Base-by-base conservation (phyloP, 2,888 invertebrate genomes). In the Sinelater perroti region DNA sequence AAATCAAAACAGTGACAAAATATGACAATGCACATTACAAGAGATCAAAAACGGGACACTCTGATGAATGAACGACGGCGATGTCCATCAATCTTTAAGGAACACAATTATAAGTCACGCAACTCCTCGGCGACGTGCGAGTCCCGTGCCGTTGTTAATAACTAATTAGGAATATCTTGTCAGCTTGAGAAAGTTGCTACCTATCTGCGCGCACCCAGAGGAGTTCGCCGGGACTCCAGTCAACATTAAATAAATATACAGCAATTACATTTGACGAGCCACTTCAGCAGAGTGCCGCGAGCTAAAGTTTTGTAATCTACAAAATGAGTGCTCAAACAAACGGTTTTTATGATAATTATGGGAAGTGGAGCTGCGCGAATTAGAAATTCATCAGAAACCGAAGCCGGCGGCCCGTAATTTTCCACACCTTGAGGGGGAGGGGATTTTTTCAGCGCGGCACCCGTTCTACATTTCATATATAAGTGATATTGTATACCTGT, bases 171-270 rank as follows among this genome's bases (percentile, higher is more conserved):
- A 4, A 16, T 13, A 1, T 8, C 7, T 17, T 14, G 33, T 33
- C 14, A 33, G 17, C 4, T 33, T 33, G 17, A 11, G 11, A 33
- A 33, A 11, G n/a, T 33, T 33, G 5, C 3, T n/a, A n/a, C n/a
- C n/a, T n/a, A n/a, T n/a, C n/a, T n/a, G n/a, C n/a, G n/a, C n/a
- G n/a, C n/a, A n/a, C n/a, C n/a, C 10, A 28, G 28, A 28, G 10
- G 10, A 28, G 28, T 28, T 28, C n/a, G n/a, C 10, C 10, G 28
- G 8, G 5, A 10, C 28, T 28, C 10, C n/a, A 28, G 28, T 5
- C 10, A 28, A 28, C 28, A 28, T 28, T 28, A 28, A 28, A 28
- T 28, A 28, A 28, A 28, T 28, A 28, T 28, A 28, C 28, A 10
- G 28, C 28, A 28, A 28, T 28, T 28, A 28, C 28, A 28, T 28